Conservation (phyloP, 2,888 invertebrate species). For the Aporophyla lueneburgensis region DNA sequence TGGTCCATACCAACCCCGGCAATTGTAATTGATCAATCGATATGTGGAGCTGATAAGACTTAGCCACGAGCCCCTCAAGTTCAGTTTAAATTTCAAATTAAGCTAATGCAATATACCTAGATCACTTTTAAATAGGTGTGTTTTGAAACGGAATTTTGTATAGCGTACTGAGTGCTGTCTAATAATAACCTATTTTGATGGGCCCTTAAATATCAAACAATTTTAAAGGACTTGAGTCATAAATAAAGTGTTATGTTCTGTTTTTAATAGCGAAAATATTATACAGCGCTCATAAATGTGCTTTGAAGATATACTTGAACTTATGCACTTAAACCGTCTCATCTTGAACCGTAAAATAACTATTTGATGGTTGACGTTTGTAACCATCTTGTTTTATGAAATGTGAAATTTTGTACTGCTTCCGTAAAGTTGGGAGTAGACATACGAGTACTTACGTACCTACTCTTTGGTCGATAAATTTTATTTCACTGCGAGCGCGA, state of each 20-base stretch:
- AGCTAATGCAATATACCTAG: neutral
- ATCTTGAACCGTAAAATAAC: slow-evolving; percentile 56
- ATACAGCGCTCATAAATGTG: slow-evolving; percentile 58
- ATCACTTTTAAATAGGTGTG: neutral
- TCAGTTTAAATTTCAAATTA: no score
- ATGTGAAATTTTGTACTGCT: slow-evolving; percentile 40
- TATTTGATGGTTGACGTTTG: slow-evolving; percentile 53
- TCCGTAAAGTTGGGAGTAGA: slow-evolving; percentile 8
- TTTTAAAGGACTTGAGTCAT: slow-evolving; percentile 11
- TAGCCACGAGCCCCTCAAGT: no score
- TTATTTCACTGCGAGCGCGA: neutral
- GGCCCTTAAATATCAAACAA: slow-evolving; percentile 1
- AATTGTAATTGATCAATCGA: no score
- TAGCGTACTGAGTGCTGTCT: neutral
- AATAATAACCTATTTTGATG: neutral
- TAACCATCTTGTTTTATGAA: slow-evolving; percentile 52
- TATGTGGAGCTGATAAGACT: no score
- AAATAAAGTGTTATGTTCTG: slow-evolving; percentile 45
- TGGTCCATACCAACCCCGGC: no score
- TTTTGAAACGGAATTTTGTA: neutral
- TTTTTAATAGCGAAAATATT: slow-evolving; percentile 53
- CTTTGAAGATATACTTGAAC: slow-evolving; percentile 40
- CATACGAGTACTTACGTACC: neutral
- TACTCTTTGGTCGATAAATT: neutral
- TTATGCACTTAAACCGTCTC: slow-evolving; percentile 44